phyloP scores from a whole-genome alignment of 2,888 invertebrate species.

The Cataglyphis livida region DNA sequence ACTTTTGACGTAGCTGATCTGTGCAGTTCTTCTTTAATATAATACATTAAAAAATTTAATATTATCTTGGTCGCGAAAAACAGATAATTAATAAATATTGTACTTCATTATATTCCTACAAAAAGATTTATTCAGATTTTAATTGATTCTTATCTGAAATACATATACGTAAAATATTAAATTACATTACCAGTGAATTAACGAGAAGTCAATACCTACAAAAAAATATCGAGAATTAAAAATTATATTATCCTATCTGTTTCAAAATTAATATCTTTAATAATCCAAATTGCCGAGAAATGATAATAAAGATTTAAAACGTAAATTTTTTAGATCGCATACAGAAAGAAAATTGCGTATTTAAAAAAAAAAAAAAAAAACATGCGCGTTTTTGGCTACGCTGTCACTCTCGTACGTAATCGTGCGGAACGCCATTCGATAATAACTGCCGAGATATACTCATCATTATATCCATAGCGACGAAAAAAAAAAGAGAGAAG shows the following conservation, averaged over 20 bases:
- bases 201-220: background rate
- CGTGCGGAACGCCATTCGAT: slow-evolving; percentile 50
- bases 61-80: background rate
- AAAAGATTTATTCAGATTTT: background rate
- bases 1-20: too few species aligned
- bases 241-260: background rate
- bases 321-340: background rate
- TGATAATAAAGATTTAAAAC: background rate
- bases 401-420: background rate
- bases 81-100: background rate
- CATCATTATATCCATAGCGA: slow-evolving; percentile 64
- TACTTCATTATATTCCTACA: background rate
- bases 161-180: background rate
- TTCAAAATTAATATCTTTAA: background rate
- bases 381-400: background rate
- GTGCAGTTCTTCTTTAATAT: too few species aligned
- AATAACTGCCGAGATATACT: slow-evolving; percentile 66
- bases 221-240: background rate
- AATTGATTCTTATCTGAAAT: background rate
- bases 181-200: background rate
- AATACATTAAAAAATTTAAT: background rate
- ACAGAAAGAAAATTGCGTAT: background rate
- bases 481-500: background rate
- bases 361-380: background rate
- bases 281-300: background rate